Evolutionary conservation across 2,888 invertebrate species (phyloP), one percentile per base, ranked within the genome.

Genomic region (Nomada fabriciana): DNA sequence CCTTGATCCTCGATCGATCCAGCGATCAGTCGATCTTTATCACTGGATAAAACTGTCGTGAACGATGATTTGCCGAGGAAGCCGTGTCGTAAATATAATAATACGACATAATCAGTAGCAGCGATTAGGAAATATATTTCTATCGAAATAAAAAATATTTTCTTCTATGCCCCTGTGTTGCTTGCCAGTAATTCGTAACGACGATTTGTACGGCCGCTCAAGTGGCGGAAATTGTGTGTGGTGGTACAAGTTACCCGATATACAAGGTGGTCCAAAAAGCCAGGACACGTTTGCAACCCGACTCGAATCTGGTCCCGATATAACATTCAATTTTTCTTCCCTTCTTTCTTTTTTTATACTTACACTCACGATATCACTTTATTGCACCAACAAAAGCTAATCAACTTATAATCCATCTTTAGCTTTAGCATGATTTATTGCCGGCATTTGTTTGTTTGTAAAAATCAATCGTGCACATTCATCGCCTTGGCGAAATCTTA

Each of bases 1-100:
- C 47, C 10, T n/a, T 29, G 59, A 59, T 60, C 65, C 9, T 10
- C 25, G 53, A 7, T 36, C 36, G 53, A 67, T 65, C 25, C 65
- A 13, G 13, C 5, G 18, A 52, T 67, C 20, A 13, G 13, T 5
- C 11, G 1, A 2, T 3, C 4, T 5, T 36, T 67, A 67, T 67
- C 65, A 20, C 36, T 15, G 11, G 7, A 53, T 36, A 11, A 53
- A 53, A 13, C 5, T 53, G 2, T 67, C 36, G 7, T 20, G 36
- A 53, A 67, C 15, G 47, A 2, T 7, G 20, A 20, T 53, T 53
- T 20, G n/a, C 11, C 20, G 65, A 7, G 25, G n/a, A 23, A 4
- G 25, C 5, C n/a, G 10, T 1, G 7, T n/a, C 7, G 9, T 52
- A 29, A 52, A 52, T 15, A 5, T 2, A 11, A 4, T 18, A 5